phyloP scores from a whole-genome alignment of 2,888 invertebrate genomes.

The Trisateles emortualis region DNA sequence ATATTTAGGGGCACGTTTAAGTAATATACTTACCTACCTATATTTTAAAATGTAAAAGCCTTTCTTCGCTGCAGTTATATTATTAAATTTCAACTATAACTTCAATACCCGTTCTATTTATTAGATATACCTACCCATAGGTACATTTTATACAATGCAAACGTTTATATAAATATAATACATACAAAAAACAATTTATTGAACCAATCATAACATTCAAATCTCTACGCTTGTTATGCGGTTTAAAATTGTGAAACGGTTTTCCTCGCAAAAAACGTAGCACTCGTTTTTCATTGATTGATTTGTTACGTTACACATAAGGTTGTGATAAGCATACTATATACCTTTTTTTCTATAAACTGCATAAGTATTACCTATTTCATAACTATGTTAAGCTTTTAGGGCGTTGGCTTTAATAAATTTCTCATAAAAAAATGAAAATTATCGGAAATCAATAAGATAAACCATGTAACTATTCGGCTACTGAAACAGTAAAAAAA shows the following conservation, averaged over 20 bases:
- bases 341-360: background rate
- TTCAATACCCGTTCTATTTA: too few relatives aligned
- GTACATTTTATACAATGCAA: too few relatives aligned
- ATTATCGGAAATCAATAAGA: constrained; percentile 9
- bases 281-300: constrained; percentile 1
- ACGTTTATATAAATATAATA: background rate
- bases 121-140: too few relatives aligned
- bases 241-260: constrained; percentile 10
- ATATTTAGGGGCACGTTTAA: too few relatives aligned
- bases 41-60: too few relatives aligned
- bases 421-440: constrained; percentile 10
- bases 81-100: too few relatives aligned
- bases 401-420: constrained; percentile 36
- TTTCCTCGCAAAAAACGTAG: constrained; percentile 3
- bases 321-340: background rate
- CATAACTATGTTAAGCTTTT: constrained; percentile 1
- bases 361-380: background rate
- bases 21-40: too few relatives aligned
- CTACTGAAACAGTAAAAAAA: too few relatives aligned
- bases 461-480: background rate
- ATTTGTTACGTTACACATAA: constrained; percentile 2
- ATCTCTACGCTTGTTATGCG: constrained; percentile 2
- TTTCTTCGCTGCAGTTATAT: too few relatives aligned
- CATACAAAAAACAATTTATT: constrained; percentile 1
- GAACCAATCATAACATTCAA: constrained; percentile 7